Base-by-base conservation (phyloP, 2,113 vertebrate species). In the Planiliza haematocheilus region DNA sequence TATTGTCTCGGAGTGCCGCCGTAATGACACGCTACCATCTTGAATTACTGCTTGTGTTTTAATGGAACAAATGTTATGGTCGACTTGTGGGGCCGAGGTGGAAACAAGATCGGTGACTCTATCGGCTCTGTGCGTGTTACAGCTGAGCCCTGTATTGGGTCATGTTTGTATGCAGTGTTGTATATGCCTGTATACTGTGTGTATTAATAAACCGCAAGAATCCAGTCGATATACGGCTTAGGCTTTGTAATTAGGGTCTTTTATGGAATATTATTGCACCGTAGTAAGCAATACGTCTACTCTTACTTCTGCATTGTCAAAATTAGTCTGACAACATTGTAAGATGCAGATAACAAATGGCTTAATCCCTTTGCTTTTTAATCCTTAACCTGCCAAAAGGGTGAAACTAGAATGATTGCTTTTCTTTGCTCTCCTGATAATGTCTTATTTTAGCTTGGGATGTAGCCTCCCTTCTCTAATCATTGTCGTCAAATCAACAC, bases 401-500 rank as follows among this genome's bases (percentile, higher is more conserved):
- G 12, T 48, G 48, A 36, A 7, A 30, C 34, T 20, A 37, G n/a
- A 43, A 72, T 55, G 24, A 9, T 8, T 6, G 6, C 17, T 17
- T 55, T 9, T 52, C 30, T 8, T 41, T 49, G 6, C 9, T 57
- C 14, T 57, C 52, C 49, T 57, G 39, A 41, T 37, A 7, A 69
- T 21, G 42, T 52, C 36, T 66, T 70, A 45, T 55, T 59, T n/a
- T 34, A 30, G 16, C 50, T 71, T 20, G 16, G 64, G 66, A 74
- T 63, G 70, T 43, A 68, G 24, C 52, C 58, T 63, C 60, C 64
- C 65, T 24, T 79, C 77, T 84, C 67, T 57, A 9, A 74, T 79
- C 41, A 36, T 67, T 73, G 60, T 39, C 53, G 76, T 77, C 72
- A 79, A 69, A 75, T 81, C 61, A 81, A 85, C 71, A 86, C 20